Conservation (phyloP, 1,140 invertebrate species). For the Agrypnia vestita region DNA sequence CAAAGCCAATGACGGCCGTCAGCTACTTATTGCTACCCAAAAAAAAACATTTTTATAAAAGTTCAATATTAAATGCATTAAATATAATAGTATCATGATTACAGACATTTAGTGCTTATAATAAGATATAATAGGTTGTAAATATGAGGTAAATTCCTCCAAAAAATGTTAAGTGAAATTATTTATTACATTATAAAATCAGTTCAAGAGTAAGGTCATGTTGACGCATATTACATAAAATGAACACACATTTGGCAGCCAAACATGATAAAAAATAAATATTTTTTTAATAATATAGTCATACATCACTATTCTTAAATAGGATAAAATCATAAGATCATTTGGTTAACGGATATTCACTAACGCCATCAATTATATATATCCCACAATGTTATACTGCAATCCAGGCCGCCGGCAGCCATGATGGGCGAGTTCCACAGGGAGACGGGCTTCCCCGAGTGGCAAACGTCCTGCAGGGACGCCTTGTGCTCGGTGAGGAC, state of each 20-base stretch:
- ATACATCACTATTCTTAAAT: background rate
- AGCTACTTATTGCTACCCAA: no score
- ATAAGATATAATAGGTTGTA: background rate
- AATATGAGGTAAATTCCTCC: constrained; percentile 12
- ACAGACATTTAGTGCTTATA: constrained; percentile 11
- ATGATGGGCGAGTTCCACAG: constrained; percentile 82
- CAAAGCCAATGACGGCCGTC: no score
- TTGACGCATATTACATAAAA: background rate
- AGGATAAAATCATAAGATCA: constrained; percentile 40
- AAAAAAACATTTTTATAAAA: background rate
- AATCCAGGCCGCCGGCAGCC: constrained; percentile 81
- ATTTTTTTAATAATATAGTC: constrained; percentile 12
- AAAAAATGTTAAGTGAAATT: constrained; percentile 7
- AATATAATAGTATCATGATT: background rate
- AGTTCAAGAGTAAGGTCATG: constrained; percentile 19
- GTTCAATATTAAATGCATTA: constrained; percentile 10
- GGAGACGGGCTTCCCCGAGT: constrained; percentile 76
- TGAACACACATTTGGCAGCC: constrained; percentile 21
- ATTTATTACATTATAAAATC: constrained; percentile 29
- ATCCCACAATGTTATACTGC: constrained; percentile 83
- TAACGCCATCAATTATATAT: constrained; percentile 71
- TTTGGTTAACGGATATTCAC: constrained; percentile 18
- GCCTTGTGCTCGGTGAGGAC: constrained; percentile 82
- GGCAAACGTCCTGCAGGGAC: constrained; percentile 80
- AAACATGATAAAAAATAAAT: background rate